Conservation (phyloP, 2,113 vertebrate species). For the Corythornis cristatus region DNA sequence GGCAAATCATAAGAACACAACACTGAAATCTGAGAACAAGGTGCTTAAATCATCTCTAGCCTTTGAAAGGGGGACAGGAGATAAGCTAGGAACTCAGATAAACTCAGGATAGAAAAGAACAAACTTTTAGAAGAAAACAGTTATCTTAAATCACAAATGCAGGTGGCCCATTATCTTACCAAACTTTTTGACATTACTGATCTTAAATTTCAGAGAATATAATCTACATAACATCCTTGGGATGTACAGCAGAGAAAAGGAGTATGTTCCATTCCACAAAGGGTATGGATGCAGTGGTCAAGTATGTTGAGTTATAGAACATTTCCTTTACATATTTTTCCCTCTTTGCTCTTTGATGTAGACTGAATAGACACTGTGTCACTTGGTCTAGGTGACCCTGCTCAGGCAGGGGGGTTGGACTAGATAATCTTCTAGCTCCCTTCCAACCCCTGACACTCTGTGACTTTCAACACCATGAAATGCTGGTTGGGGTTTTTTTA, state of each 20-base stretch:
- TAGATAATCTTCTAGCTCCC: no score
- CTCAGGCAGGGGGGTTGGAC: no score
- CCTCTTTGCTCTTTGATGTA: neutral
- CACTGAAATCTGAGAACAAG: no score
- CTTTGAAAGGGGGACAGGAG: no score
- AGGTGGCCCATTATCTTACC: constrained; percentile 80
- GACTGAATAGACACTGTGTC: neutral
- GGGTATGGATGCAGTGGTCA: constrained; percentile 74
- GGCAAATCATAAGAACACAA: no score
- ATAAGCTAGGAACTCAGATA: no score
- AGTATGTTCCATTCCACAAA: constrained; percentile 74
- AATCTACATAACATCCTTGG: constrained; percentile 64
- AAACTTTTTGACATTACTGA: constrained; percentile 81
- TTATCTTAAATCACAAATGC: neutral
- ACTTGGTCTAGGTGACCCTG: no score
- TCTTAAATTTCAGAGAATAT: constrained; percentile 75
- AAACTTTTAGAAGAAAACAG: no score
- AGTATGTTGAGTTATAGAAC: constrained; percentile 50
- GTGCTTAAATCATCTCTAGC: no score
- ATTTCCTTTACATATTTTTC: neutral
- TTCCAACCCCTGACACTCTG: no score
- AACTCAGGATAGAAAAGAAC: no score
- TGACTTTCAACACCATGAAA: neutral
- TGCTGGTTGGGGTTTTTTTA: neutral
- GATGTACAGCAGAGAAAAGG: constrained; percentile 84